Evolutionary conservation across 2,113 vertebrate species (phyloP).

Genomic region (Rhinoderma darwinii): DNA sequence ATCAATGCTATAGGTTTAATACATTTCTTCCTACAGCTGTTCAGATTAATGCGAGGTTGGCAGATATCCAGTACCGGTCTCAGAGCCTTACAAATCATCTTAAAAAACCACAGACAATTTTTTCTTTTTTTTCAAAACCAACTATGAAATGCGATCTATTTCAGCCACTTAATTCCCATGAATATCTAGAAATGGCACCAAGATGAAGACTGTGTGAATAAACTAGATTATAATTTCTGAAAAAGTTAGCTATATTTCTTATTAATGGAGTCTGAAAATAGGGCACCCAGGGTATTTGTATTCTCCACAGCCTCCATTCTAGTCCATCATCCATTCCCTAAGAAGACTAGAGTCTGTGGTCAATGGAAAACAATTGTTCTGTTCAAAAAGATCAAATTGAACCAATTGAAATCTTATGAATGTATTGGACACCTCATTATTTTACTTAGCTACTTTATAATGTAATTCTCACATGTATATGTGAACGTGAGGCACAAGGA

Average conservation of each 20-base stretch:
- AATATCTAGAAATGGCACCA: conserved; percentile 20
- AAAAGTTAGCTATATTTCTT: not conserved
- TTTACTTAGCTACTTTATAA: not conserved
- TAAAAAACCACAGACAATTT: not conserved
- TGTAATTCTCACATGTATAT: not conserved
- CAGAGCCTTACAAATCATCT: conserved; percentile 33
- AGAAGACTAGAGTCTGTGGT: not conserved
- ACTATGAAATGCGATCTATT: conserved; percentile 39
- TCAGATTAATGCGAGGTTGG: conserved; percentile 16
- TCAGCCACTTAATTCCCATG: conserved; percentile 14
- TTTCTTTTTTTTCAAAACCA: not conserved
- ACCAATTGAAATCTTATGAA: not conserved
- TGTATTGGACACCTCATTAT: not conserved
- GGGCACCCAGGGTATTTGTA: not conserved
- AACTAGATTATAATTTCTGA: not conserved
- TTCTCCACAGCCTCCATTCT: not conserved
- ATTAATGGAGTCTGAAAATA: not conserved
- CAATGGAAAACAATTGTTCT: not conserved
- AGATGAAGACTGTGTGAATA: not conserved
- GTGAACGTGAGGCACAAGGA: too few species aligned
- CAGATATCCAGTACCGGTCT: conserved; percentile 24
- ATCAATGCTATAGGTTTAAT: conserved; percentile 19
- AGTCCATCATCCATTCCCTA: not conserved
- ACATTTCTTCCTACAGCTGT: conserved; percentile 33
- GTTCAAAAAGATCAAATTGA: not conserved